phyloP scores from a whole-genome alignment of 1,140 invertebrate genomes.

The Mercenaria mercenaria region DNA sequence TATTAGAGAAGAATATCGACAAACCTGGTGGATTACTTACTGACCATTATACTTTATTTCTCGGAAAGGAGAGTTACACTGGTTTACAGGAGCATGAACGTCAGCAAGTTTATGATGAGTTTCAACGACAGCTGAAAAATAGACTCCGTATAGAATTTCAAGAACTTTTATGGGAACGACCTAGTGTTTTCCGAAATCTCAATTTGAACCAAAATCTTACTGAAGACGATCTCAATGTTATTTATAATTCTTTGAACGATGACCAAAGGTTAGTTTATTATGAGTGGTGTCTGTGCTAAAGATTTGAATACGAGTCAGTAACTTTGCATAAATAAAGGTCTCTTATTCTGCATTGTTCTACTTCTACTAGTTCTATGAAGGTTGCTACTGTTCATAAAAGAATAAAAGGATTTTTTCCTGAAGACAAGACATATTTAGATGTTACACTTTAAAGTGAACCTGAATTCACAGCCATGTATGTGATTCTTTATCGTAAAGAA shows the following conservation, averaged over 20 bases:
- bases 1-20: constrained; percentile 89
- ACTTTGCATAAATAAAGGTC: no score
- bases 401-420: no score
- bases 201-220: constrained; percentile 96
- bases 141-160: constrained; percentile 97
- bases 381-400: no score
- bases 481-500: no score
- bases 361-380: no score
- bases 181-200: constrained; percentile 95
- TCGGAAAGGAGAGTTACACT: constrained; percentile 98
- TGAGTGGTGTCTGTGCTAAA: no score
- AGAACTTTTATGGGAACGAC: constrained; percentile 97
- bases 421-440: no score
- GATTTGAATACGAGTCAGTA: no score
- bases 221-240: constrained; percentile 97
- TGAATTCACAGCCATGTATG: no score
- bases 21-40: constrained; percentile 48
- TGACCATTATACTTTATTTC: constrained; percentile 96
- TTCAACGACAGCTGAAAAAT: constrained; percentile 96
- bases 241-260: constrained; percentile 95
- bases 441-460: no score
- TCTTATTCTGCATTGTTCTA: no score
- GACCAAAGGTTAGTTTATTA: constrained; percentile 94
- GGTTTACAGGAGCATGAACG: constrained; percentile 95
- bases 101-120: constrained; percentile 97